Base-by-base conservation (phyloP, 1,140 invertebrate species). In the Megalonaias nervosa region DNA sequence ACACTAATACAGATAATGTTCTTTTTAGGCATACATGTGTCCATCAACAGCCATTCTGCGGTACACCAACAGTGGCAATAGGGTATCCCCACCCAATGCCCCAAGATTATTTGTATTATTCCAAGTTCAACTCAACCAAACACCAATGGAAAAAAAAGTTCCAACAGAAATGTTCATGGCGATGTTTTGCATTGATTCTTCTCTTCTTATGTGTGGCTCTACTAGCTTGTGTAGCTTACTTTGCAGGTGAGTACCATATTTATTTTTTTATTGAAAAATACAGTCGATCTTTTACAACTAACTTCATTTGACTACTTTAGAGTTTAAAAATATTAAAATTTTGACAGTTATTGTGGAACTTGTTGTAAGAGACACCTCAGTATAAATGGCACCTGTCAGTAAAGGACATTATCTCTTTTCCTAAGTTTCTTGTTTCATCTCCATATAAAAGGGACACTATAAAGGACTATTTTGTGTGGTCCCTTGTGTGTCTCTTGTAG, bases 141-240 rank as follows among this genome's bases (percentile, higher is more conserved):
- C 97, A 97, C 65, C 81, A 86, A 71, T 87, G 90, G 84, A 89
- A 90, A 82, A 84, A 89, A 67, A 87, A 89, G 66, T 69, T 90
- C 26, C 80, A 81, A 59, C 79, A 86, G 65, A 74, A 85, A 89
- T 98, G 96, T 91, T 95, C 95, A 69, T 97, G 96, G 95, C 96
- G 96, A 90, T 95, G 96, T 89, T 94, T 96, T 68, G 95, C 96
- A 31, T 95, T 98, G 85, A 93, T 95, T 69, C 94, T 96, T 85
- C 95, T 97, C 85, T 93, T 96, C 87, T 92, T 96, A 77, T 94
- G 95, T 79, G 93, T 96, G 79, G 93, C 96, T 80, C 92, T 97
- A 80, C 93, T 94, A 78, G 94, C 96, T 71, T 94, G 95, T 72
- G 92, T 97, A 70, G 94, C 95, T 72, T 97, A 97, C 91, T 94